A percentile compares a stretch with the other conserved stretches of the same genome.
Conservation (phyloP, 2,797 vertebrate species). For the Pangasius sanitwongsei region DNA sequence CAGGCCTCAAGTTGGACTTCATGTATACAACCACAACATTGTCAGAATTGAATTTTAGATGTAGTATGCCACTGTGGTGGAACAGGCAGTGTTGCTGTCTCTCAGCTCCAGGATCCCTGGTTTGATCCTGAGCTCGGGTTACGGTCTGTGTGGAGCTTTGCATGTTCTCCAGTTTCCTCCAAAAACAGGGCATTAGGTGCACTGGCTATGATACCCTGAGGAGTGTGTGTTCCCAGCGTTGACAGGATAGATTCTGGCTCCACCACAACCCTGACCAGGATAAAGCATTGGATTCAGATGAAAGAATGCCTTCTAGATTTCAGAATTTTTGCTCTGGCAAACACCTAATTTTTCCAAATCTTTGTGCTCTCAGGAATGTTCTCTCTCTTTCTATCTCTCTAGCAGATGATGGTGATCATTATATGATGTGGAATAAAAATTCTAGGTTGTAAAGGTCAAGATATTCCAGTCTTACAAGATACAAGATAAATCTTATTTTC, state of each 20-base stretch:
- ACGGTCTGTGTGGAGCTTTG: neutral
- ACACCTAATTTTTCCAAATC: neutral
- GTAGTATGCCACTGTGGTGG: neutral
- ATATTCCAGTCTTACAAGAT: neutral
- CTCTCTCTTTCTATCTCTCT: neutral
- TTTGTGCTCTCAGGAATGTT: slow-evolving; percentile 13
- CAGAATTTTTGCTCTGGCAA: neutral
- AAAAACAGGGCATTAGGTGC: neutral
- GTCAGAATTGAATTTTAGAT: neutral
- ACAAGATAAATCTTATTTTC: neutral
- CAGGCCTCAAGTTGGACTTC: neutral
- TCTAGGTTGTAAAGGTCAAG: neutral
- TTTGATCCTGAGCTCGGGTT: neutral
- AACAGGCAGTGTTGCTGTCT: neutral
- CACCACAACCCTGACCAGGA: neutral
- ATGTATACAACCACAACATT: neutral
- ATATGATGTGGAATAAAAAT: slow-evolving; percentile 1
- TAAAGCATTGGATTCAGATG: neutral
- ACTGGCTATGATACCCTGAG: neutral
- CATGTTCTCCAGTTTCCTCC: neutral
- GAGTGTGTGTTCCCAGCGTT: no score
- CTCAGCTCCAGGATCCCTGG: neutral
- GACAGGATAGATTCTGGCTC: neutral
- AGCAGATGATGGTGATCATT: neutral
- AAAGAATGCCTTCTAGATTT: neutral